These are phyloP conservation scores for Chinchilla lanigera DNA, from an alignment of 2,113 vertebrate species.

Conservation along the genomic window DNA sequence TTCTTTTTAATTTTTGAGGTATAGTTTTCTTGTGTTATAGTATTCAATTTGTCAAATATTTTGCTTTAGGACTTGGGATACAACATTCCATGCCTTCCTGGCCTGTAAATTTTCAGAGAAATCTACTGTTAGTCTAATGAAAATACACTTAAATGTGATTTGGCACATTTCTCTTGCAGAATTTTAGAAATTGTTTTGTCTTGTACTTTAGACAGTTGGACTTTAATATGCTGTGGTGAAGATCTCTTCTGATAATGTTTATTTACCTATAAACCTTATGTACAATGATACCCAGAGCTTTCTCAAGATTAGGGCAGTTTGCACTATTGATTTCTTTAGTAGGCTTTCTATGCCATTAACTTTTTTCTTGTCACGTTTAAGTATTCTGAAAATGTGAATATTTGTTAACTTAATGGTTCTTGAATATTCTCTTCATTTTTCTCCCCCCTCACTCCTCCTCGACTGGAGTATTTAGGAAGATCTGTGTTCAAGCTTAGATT, in stretches of 20 bases:
- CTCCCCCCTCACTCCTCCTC: too few species aligned
- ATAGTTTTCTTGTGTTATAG: neutral
- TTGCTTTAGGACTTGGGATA: neutral
- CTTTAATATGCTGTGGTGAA: neutral
- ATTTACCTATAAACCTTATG: neutral
- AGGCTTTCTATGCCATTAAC: neutral
- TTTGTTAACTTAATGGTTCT: neutral
- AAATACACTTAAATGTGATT: neutral
- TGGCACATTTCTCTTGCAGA: neutral
- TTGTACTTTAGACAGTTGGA: neutral
- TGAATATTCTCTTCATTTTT: neutral
- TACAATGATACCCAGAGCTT: neutral
- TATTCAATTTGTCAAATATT: neutral
- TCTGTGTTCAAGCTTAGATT: neutral
- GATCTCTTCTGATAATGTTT: neutral
- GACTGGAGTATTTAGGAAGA: neutral
- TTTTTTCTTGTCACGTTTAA: neutral
- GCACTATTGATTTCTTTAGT: neutral
- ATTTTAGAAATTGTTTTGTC: neutral
- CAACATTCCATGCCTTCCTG: neutral
- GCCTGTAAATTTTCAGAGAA: neutral
- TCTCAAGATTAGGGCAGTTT: neutral
- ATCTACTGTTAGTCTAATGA: neutral
- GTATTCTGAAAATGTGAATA: neutral
- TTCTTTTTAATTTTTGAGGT: neutral